phyloP scores from a whole-genome alignment of 2,797 vertebrate species.

The Hozukius guyotensis region DNA sequence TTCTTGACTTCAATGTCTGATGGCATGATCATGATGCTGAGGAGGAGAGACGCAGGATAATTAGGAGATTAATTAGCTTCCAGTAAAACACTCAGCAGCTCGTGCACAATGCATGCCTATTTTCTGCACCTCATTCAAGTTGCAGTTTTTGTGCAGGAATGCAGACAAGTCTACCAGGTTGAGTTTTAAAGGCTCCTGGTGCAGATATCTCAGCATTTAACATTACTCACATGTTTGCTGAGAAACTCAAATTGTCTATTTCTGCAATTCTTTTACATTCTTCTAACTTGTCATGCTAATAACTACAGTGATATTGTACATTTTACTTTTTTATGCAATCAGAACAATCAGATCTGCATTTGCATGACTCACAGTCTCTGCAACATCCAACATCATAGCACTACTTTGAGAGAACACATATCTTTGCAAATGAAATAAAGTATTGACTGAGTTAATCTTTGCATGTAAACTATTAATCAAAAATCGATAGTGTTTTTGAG shows the following conservation, averaged over 20 bases:
- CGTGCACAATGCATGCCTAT: background rate
- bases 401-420: too few relatives aligned
- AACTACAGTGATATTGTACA: background rate
- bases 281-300: background rate
- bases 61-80: background rate
- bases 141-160: background rate
- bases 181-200: background rate
- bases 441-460: too few relatives aligned
- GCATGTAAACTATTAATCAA: too few relatives aligned
- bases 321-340: too few relatives aligned
- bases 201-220: too few relatives aligned
- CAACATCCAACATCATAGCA: too few relatives aligned
- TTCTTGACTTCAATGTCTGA: constrained; percentile 67
- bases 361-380: too few relatives aligned
- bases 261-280: background rate
- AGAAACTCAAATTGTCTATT: background rate
- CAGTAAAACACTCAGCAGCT: background rate
- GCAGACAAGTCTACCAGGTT: background rate
- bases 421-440: too few relatives aligned
- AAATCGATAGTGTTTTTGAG: too few relatives aligned
- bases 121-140: background rate
- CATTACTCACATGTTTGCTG: too few relatives aligned
- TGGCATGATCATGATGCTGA: constrained; percentile 88
- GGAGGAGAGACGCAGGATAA: background rate
- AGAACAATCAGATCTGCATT: too few relatives aligned